phyloP scores from a whole-genome alignment of 2,113 vertebrate species.

The Nothobranchius kuhntae region DNA sequence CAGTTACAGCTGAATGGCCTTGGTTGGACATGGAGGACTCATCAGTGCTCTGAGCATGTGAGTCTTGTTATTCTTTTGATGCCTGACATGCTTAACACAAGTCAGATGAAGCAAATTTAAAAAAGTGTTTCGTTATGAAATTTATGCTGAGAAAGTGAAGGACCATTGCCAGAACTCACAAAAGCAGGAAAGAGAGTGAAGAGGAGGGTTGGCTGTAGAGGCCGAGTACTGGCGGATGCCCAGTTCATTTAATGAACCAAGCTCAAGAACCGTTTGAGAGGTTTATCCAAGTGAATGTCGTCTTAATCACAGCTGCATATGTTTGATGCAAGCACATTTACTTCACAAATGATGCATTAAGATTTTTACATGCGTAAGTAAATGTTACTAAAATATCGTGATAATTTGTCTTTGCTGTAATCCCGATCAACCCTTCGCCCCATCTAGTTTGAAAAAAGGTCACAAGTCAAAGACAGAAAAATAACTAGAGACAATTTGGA shows the following conservation, averaged over 20 bases:
- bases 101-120: conserved; percentile 36
- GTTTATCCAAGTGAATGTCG: too few relatives aligned
- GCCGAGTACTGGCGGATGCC: conserved; percentile 15
- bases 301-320: too few relatives aligned
- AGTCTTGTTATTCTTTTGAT: conserved; percentile 14
- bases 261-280: too few relatives aligned
- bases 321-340: too few relatives aligned
- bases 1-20: conserved; percentile 9
- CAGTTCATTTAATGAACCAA: too few relatives aligned
- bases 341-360: too few relatives aligned
- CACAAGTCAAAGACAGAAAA: neutral
- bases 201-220: conserved; percentile 33
- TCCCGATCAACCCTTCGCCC: neutral
- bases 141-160: conserved; percentile 27
- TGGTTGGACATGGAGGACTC: neutral
- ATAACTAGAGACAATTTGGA: neutral
- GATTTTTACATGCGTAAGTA: too few relatives aligned
- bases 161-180: conserved; percentile 25
- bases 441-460: neutral
- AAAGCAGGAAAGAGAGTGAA: conserved; percentile 28
- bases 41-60: neutral
- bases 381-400: too few relatives aligned
- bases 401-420: too few relatives aligned
- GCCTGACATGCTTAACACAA: conserved; percentile 18
- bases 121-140: too few relatives aligned